Evolutionary conservation across 2,888 invertebrate species (phyloP), one percentile per base, ranked within the genome.

Genomic region (Chymomyza procnemis): DNA sequence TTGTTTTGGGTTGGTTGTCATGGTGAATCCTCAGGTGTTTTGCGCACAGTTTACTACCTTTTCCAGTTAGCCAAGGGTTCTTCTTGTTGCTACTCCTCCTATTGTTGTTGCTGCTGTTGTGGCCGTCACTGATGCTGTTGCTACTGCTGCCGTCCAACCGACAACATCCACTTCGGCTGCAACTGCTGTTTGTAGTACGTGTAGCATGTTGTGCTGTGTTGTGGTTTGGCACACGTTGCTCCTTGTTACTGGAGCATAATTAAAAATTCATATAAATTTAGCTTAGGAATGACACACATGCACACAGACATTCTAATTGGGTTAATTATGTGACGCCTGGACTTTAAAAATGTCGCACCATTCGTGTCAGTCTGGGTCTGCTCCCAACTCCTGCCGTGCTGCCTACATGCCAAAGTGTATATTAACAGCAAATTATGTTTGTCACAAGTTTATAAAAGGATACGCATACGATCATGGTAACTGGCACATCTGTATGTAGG

Each of bases 321-420:
- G 87, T 86, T 89, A 89, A 89, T 89, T 87, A 89, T 86, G 89
- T 89, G 89, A 84, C 87, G 85, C 80, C 75, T 79, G 83, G 87
- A 87, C 87, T 79, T 85, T 80, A 86, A 87, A 87, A 83, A 84
- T 83, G 83, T 63, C 63, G 55, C 63, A 63, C 52, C 21, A 16
- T 26, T 22, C 47, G 14, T 60, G 48, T 84, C 81, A 82, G 46
- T 75, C 64, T 67, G 58, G 63, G 63, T 47, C 67, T 61, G 22
- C 60, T 34, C 50, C 19, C 3, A 63, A 57, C 61, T 48, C 46
- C 62, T 46, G 71, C 67, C 71, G 60, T 77, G 55, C 55, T 65
- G 61, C 67, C 71, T 78, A 67, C 71, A 77, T 77, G 71, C 72
- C 76, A 60, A 58, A 64, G 60, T 78, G 78, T 74, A 79, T 85